phyloP scores from a whole-genome alignment of 1,140 invertebrate genomes.

The Anastatus disparis region DNA sequence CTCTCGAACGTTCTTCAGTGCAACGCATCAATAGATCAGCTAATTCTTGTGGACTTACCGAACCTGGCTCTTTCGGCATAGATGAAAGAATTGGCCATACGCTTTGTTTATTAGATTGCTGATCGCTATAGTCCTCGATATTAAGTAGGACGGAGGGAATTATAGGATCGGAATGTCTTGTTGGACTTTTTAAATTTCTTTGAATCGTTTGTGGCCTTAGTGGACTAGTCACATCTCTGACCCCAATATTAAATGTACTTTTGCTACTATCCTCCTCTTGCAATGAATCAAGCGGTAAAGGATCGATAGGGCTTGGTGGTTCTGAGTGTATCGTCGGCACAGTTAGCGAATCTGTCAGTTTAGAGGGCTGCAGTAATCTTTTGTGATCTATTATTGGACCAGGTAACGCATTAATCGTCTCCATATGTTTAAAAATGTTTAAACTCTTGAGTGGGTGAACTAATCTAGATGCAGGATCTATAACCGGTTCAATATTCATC shows the following conservation, averaged over 20 bases:
- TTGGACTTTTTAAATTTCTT: conserved; percentile 46
- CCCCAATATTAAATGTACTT: not conserved
- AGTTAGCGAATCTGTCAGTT: conserved; percentile 48
- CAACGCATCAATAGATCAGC: conserved; percentile 40
- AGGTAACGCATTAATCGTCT: conserved; percentile 45
- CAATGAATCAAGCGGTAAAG: conserved; percentile 46
- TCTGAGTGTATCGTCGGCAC: conserved; percentile 59
- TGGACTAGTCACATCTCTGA: not conserved
- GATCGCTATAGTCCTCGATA: conserved; percentile 53
- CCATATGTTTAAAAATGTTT: conserved; percentile 48
- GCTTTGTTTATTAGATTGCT: not conserved
- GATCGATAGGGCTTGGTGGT: conserved; percentile 59
- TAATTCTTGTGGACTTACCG: conserved; percentile 45
- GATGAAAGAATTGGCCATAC: not conserved
- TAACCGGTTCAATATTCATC: conserved; percentile 17
- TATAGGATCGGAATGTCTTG: conserved; percentile 55
- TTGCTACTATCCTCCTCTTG: conserved; percentile 42
- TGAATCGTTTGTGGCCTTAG: conserved; percentile 12
- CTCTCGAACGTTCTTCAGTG: conserved; percentile 5
- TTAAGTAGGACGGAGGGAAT: conserved; percentile 58
- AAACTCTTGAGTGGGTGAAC: conserved; percentile 36
- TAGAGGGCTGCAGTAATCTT: conserved; percentile 43
- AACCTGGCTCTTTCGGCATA: not conserved
- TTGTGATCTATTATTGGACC: conserved; percentile 40
- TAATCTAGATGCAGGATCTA: conserved; percentile 37